Conservation (phyloP, 2,888 invertebrate species). For the Sminthurinus aureus region DNA sequence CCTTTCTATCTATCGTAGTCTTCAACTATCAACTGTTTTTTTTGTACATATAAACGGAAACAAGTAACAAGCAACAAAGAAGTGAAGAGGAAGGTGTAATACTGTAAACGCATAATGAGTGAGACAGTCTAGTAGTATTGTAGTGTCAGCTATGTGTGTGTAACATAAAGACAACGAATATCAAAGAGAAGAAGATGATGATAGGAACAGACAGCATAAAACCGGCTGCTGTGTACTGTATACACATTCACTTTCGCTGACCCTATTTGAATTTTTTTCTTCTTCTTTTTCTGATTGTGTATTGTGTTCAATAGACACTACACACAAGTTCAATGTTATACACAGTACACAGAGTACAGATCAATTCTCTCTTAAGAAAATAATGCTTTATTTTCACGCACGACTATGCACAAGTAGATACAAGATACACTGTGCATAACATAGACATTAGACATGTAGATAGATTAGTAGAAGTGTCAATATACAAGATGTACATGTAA, state of each 20-base stretch:
- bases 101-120: background rate
- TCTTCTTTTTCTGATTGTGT: too few species aligned
- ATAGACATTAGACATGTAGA: background rate
- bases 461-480: background rate
- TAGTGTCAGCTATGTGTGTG: background rate
- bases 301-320: constrained; percentile 1
- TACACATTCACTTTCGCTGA: constrained; percentile 52
- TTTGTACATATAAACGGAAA: background rate
- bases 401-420: background rate
- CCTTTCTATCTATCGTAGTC: too few species aligned
- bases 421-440: background rate
- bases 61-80: background rate
- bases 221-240: constrained; percentile 45
- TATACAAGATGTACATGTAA: background rate
- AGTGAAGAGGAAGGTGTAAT: background rate
- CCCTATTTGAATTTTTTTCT: constrained; percentile 48
- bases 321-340: constrained; percentile 15
- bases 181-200: background rate
- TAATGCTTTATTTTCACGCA: background rate
- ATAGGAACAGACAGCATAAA: constrained; percentile 40
- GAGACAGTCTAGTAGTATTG: background rate
- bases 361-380: background rate
- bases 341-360: background rate
- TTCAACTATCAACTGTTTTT: background rate
- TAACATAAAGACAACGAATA: background rate